Conservation (phyloP, 2,888 invertebrate species). For the Eudasyphora cyanicolor region DNA sequence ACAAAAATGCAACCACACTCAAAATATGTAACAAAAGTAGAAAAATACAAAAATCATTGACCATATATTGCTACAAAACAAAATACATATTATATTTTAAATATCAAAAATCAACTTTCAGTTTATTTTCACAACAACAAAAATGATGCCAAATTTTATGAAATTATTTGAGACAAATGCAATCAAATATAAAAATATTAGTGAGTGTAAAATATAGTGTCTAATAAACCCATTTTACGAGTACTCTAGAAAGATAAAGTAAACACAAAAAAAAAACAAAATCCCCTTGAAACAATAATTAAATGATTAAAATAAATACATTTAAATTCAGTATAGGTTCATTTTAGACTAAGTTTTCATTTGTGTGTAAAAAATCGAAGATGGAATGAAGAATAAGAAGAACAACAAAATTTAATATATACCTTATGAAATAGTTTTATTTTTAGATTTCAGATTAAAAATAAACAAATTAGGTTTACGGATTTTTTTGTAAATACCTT, state of each 20-base stretch:
- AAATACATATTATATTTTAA: no score
- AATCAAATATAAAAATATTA: neutral
- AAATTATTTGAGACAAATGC: conserved; percentile 10
- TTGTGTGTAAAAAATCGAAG: neutral
- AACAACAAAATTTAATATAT: neutral
- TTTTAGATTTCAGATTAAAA: neutral
- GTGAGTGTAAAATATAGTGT: neutral
- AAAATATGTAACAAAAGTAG: no score
- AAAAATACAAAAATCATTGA: no score
- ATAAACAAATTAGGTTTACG: neutral
- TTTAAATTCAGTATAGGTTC: neutral
- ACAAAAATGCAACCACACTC: no score
- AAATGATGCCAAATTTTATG: conserved; percentile 4
- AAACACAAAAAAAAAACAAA: neutral
- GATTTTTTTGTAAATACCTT: neutral
- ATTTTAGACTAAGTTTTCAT: neutral
- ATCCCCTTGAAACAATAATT: conserved; percentile 21
- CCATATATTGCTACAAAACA: no score
- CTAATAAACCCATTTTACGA: neutral
- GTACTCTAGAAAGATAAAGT: neutral
- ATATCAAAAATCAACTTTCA: no score
- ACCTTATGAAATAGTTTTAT: neutral
- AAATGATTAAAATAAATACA: conserved; percentile 1
- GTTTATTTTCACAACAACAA: no score
- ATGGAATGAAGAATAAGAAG: neutral